These are phyloP conservation scores for Maniola jurtina DNA, from an alignment of 1,140 invertebrate genomes.

Conservation along the genomic window DNA sequence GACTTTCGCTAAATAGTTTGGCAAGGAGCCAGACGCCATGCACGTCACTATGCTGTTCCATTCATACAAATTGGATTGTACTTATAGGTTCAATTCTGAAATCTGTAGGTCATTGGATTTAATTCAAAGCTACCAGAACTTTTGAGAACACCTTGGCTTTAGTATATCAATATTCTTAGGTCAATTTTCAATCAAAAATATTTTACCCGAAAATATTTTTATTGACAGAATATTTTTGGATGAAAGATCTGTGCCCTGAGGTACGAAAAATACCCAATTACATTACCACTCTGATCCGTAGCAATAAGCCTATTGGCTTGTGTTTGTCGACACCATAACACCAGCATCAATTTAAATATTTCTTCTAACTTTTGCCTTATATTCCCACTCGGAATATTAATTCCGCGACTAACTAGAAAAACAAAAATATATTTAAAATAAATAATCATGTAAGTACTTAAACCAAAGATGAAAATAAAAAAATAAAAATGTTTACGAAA, in stretches of 20 bases:
- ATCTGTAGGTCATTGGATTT: not conserved
- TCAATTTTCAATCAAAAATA: too few relatives aligned
- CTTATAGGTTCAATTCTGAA: not conserved
- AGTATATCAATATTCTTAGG: too few relatives aligned
- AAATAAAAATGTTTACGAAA: conserved; percentile 28
- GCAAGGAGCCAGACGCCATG: conserved; percentile 42
- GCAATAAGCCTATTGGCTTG: conserved; percentile 82
- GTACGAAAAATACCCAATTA: not conserved
- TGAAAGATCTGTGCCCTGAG: too few relatives aligned
- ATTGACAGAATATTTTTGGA: too few relatives aligned
- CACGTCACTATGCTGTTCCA: conserved; percentile 25
- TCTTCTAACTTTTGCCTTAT: conserved; percentile 86
- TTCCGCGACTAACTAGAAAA: conserved; percentile 63
- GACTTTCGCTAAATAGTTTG: conserved; percentile 54
- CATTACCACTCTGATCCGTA: conserved; percentile 80
- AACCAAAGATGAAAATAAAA: conserved; percentile 13
- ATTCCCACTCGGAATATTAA: conserved; percentile 73
- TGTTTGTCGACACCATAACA: conserved; percentile 88
- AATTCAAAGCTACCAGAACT: too few relatives aligned
- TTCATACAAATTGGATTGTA: conserved; percentile 26
- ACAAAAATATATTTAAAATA: conserved; percentile 23
- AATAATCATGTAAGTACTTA: conserved; percentile 25
- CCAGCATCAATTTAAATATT: conserved; percentile 87
- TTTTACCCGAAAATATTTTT: too few relatives aligned
- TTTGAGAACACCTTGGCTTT: too few relatives aligned